These are phyloP conservation scores for Pantelozetes paolii DNA, from an alignment of 2,888 invertebrate genomes.

Conservation along the genomic window DNA sequence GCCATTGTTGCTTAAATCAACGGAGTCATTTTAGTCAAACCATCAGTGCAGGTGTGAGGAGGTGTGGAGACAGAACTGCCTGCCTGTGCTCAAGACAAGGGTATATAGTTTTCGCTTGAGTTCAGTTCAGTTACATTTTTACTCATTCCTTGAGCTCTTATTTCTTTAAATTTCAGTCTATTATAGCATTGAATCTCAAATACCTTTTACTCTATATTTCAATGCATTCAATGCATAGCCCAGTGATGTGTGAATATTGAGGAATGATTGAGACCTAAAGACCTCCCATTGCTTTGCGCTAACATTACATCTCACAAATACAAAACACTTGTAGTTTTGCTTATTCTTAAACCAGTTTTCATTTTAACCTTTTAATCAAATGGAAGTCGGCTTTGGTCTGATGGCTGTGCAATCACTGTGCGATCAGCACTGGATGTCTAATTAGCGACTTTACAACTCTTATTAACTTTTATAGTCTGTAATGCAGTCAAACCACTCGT, in stretches of 20 bases:
- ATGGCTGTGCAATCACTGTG: conserved; percentile 17
- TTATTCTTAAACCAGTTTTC: conserved; percentile 27
- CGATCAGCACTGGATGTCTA: conserved; percentile 21
- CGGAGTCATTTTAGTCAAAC: neutral
- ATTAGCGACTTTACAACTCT: conserved; percentile 12
- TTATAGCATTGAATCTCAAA: neutral
- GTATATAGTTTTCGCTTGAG: conserved; percentile 17
- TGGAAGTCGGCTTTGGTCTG: conserved; percentile 7
- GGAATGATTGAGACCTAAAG: neutral
- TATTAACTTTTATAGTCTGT: neutral
- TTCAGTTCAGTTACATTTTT: conserved; percentile 17
- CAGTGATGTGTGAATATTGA: conserved; percentile 6
- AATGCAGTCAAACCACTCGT: neutral
- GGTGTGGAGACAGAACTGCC: neutral
- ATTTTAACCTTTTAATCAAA: conserved; percentile 30
- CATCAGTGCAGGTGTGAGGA: conserved; percentile 32
- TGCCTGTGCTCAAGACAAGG: neutral
- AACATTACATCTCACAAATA: conserved; percentile 11
- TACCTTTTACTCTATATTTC: conserved; percentile 29
- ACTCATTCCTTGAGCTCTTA: neutral
- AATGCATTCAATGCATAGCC: neutral
- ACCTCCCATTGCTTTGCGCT: conserved; percentile 31
- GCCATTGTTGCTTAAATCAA: conserved; percentile 22
- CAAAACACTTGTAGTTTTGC: neutral
- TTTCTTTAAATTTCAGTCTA: neutral